Conservation (phyloP, 2,888 invertebrate genomes). For the Dynastes hyllus region DNA sequence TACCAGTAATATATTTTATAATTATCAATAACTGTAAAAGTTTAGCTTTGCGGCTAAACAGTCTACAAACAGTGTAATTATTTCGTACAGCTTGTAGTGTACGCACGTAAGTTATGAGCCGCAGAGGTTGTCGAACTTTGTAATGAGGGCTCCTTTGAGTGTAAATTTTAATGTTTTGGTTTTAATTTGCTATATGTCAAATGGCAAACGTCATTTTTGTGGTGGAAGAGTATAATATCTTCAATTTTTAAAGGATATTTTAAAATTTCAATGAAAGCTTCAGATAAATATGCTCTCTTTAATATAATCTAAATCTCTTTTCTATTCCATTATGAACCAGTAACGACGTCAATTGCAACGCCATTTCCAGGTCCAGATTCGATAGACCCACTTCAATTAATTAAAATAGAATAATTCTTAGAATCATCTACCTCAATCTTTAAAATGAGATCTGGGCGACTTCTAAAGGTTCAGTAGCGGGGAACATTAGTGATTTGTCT, state of each 20-base stretch:
- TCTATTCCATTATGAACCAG: too few relatives aligned
- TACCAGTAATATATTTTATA: not conserved
- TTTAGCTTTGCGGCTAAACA: not conserved
- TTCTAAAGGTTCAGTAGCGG: not conserved
- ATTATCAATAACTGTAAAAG: slow-evolving; percentile 4
- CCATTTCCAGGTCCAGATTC: too few relatives aligned
- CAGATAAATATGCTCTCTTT: too few relatives aligned
- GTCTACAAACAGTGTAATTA: slow-evolving; percentile 17
- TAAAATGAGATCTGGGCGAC: not conserved
- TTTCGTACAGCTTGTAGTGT: not conserved
- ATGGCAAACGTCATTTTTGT: too few relatives aligned
- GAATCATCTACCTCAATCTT: not conserved
- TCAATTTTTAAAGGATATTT: too few relatives aligned
- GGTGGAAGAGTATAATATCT: too few relatives aligned
- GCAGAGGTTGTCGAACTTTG: slow-evolving; percentile 34
- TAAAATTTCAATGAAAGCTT: too few relatives aligned
- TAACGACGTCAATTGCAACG: too few relatives aligned
- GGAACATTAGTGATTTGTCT: not conserved
- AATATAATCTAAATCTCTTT: too few relatives aligned
- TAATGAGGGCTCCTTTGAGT: slow-evolving; percentile 6
- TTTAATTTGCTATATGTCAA: too few relatives aligned
- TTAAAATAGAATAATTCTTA: slow-evolving; percentile 4
- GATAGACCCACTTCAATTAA: not conserved
- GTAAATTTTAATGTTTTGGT: not conserved
- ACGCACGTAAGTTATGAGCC: not conserved